Base-by-base conservation (phyloP, 2,888 invertebrate genomes). In the Cephonodes hylas region DNA sequence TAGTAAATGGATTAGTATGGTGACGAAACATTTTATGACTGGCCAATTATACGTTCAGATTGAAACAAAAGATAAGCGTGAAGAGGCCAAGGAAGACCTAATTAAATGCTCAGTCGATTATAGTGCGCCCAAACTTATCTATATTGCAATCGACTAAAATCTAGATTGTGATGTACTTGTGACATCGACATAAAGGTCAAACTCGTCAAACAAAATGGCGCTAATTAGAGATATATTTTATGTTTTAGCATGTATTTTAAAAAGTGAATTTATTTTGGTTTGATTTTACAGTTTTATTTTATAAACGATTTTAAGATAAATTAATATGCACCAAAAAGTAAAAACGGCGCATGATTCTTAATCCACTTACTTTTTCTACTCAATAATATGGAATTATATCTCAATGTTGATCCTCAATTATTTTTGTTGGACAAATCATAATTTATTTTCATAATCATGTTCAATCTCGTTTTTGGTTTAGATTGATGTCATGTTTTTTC, bases 1-100 rank as follows among this genome's bases (percentile, higher is more conserved):
- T 31, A 53, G 53, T 31, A 53, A 53, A 53, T 53, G 53, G 53
- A 53, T 53, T 31, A 53, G 53, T 31, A 53, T 53, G 27, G 48
- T 31, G 53, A 3, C 18, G 53, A 53, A 53, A 53, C 18, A 53
- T 53, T 53, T 53, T 53, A 31, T 5, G 31, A 53, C 53, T 53
- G 27, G 18, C 27, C 31, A 53, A 53, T 53, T 53, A 53, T 53
- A 10, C 8, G 31, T 18, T 15, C 22, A 45, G 53, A 31, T 31
- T 31, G 23, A 18, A 7, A 15, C 3, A 53, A 8, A 22, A 31
- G 53, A 53, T 53, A 53, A 53, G n/a, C n/a, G 8, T 31, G 31
- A 27, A 27, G 53, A 53, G 53, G 53, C 27, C 31, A 53, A 53
- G 27, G 48, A 53, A 53, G 45, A 34, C 15, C n/a, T 46, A 59